Conservation (phyloP, 1,140 invertebrate genomes). For the Caenorhabditis tropicalis region DNA sequence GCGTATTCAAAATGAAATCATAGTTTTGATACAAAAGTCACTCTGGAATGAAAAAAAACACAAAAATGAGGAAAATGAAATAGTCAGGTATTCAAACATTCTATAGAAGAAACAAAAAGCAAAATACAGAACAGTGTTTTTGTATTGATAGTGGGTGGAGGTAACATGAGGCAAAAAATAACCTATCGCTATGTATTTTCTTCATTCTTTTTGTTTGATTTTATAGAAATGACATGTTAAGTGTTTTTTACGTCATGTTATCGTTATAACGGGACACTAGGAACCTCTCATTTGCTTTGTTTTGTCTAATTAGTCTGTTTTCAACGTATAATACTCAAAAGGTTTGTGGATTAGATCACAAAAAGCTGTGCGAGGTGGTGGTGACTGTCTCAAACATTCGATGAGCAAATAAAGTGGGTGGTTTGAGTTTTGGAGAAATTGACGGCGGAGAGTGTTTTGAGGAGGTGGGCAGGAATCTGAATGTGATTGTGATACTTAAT, state of each 20-base stretch:
- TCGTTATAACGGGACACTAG: too few species aligned
- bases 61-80: neutral
- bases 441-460: constrained; percentile 38
- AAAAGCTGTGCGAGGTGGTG: constrained; percentile 38
- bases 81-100: neutral
- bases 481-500: neutral
- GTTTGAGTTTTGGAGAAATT: constrained; percentile 44
- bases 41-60: neutral
- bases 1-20: too few species aligned
- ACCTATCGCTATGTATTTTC: neutral
- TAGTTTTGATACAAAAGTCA: neutral
- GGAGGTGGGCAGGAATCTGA: neutral
- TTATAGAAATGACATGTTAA: neutral
- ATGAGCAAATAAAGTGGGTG: constrained; percentile 43
- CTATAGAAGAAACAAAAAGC: constrained; percentile 12
- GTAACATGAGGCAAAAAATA: constrained; percentile 5
- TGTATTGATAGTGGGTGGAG: constrained; percentile 1
- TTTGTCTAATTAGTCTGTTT: neutral
- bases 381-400: constrained; percentile 43
- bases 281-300: neutral
- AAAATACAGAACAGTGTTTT: constrained; percentile 6
- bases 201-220: neutral
- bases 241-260: neutral
- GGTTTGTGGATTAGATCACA: constrained; percentile 34
- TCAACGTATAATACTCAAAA: neutral